Percentiles rank a stretch among this genome's conserved stretches.
These are phyloP conservation scores for Tetragonisca angustula DNA, from an alignment of 2,888 invertebrate genomes.

Conservation along the genomic window DNA sequence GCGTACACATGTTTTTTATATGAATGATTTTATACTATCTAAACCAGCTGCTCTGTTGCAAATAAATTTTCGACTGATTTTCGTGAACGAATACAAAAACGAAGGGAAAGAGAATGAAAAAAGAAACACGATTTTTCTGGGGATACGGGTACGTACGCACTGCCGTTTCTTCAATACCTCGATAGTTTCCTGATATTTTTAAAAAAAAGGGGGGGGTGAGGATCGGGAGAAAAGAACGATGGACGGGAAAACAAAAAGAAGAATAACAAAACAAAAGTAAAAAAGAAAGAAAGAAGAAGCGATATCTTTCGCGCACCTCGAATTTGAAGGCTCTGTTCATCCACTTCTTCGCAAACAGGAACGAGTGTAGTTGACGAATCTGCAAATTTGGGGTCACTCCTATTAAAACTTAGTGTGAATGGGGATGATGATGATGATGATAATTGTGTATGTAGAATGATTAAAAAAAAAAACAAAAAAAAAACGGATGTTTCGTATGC, in stretches of 20 bases:
- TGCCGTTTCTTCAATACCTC: conserved; percentile 69
- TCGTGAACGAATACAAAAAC: neutral
- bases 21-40: conserved; percentile 66
- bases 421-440: conserved; percentile 45
- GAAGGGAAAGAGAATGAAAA: conserved; percentile 1
- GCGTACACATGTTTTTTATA: conserved; percentile 64
- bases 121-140: conserved; percentile 40
- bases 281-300: conserved; percentile 6
- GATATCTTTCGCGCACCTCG: conserved; percentile 51
- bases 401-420: conserved; percentile 67
- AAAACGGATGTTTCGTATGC: conserved; percentile 68
- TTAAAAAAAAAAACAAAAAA: conserved; percentile 3
- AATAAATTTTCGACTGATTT: conserved; percentile 30
- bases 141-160: conserved; percentile 54
- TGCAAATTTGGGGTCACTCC: conserved; percentile 54
- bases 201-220: conserved; percentile 27
- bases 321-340: conserved; percentile 48
- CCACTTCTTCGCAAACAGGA: conserved; percentile 5
- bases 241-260: conserved; percentile 40
- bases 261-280: neutral
- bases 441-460: conserved; percentile 68
- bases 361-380: conserved; percentile 43
- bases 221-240: conserved; percentile 46
- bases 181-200: conserved; percentile 72
- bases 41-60: conserved; percentile 66